Percentiles rank a stretch among this genome's conserved stretches.
These are phyloP conservation scores for Plusia festucae DNA, from an alignment of 2,888 invertebrate genomes.

Conservation along the genomic window DNA sequence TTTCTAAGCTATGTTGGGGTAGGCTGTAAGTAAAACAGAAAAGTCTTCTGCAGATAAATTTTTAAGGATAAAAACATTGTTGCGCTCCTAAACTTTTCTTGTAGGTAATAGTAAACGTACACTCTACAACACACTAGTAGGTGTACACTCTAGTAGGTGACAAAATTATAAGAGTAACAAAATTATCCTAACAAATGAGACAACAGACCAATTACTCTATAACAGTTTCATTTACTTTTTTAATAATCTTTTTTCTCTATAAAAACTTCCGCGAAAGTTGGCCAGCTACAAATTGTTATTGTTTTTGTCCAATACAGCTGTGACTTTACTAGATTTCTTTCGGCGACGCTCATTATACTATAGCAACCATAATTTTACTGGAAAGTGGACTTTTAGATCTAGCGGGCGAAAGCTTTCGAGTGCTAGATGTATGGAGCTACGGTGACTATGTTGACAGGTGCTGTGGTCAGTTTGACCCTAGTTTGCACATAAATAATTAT, in stretches of 20 bases:
- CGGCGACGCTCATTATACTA: constrained; percentile 70
- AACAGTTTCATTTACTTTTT: constrained; percentile 3
- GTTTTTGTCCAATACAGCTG: constrained; percentile 64
- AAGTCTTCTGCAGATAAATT: too few relatives aligned
- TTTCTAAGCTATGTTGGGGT: too few relatives aligned
- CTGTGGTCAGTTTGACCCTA: neutral
- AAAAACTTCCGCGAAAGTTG: constrained; percentile 64
- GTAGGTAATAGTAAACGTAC: too few relatives aligned
- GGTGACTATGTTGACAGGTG: constrained; percentile 43
- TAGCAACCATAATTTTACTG: constrained; percentile 61
- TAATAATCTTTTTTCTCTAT: constrained; percentile 1
- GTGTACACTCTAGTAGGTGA: too few relatives aligned
- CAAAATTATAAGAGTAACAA: too few relatives aligned
- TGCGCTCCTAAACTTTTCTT: too few relatives aligned
- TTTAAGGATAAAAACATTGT: too few relatives aligned
- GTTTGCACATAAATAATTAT: constrained; percentile 2
- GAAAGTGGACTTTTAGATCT: constrained; percentile 55
- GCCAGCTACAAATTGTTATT: constrained; percentile 50
- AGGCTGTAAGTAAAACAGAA: too few relatives aligned
- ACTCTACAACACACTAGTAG: too few relatives aligned
- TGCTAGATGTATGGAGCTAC: constrained; percentile 37
- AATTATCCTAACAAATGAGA: neutral
- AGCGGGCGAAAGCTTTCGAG: constrained; percentile 56
- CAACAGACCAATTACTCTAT: neutral
- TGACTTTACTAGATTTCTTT: constrained; percentile 74